phyloP scores from a whole-genome alignment of 2,113 vertebrate genomes.

The Orientallactaga bullata region DNA sequence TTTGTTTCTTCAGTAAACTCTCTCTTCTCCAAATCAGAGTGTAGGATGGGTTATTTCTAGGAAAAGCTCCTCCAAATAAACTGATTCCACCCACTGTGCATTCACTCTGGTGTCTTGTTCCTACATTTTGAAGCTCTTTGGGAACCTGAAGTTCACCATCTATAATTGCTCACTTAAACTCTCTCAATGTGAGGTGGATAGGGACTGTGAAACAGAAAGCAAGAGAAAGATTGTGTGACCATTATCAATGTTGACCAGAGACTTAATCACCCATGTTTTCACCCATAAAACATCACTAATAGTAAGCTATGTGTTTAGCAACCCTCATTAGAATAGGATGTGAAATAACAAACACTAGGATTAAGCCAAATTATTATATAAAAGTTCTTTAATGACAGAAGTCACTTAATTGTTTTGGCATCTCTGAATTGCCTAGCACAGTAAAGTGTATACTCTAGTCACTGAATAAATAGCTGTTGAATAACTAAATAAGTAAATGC shows the following conservation, averaged over 20 bases:
- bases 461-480: slow-evolving; percentile 49
- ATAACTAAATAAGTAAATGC: slow-evolving; percentile 7
- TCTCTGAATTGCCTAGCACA: neutral
- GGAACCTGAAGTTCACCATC: slow-evolving; percentile 68
- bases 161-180: slow-evolving; percentile 60
- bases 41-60: slow-evolving; percentile 80
- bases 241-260: slow-evolving; percentile 10
- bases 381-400: slow-evolving; percentile 49
- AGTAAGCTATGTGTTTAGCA: neutral
- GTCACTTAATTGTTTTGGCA: slow-evolving; percentile 54
- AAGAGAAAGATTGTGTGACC: neutral
- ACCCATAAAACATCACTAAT: slow-evolving; percentile 31
- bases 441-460: slow-evolving; percentile 1
- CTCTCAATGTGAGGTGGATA: slow-evolving; percentile 47
- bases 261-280: neutral
- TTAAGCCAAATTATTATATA: slow-evolving; percentile 13
- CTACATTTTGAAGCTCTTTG: slow-evolving; percentile 67
- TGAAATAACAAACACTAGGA: neutral
- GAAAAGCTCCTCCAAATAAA: slow-evolving; percentile 78
- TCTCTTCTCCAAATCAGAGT: slow-evolving; percentile 75
- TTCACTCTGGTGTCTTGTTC: slow-evolving; percentile 73
- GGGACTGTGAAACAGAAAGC: slow-evolving; percentile 21
- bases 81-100: slow-evolving; percentile 70
- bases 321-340: neutral
- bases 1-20: slow-evolving; percentile 76